Evolutionary conservation across 2,113 vertebrate species (phyloP).

Genomic region (Boulengerochromis microlepis): DNA sequence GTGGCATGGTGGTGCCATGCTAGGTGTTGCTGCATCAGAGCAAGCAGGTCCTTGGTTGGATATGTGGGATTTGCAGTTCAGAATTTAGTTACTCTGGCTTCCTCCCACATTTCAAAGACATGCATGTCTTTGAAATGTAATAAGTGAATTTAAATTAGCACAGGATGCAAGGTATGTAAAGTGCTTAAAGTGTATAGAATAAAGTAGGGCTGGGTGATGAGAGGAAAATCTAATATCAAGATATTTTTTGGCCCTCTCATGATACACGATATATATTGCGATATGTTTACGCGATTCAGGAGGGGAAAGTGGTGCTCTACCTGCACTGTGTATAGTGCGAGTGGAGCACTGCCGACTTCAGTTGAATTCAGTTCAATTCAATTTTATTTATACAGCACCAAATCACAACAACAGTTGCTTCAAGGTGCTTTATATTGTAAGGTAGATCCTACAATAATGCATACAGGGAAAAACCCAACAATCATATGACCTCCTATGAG

Average conservation of each 20-base stretch:
- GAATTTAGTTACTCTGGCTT: neutral
- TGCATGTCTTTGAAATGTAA: neutral
- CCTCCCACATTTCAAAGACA: neutral
- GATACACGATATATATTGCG: neutral
- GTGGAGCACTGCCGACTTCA: neutral
- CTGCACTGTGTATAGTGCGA: neutral
- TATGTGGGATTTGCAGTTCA: neutral
- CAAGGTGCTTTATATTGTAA: neutral
- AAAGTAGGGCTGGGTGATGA: neutral
- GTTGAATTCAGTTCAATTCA: neutral
- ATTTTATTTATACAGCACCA: neutral
- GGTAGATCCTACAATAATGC: neutral
- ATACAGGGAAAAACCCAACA: neutral
- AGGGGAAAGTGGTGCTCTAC: neutral
- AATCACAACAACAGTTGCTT: neutral
- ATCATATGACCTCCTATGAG: neutral
- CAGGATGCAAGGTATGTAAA: neutral
- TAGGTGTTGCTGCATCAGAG: neutral
- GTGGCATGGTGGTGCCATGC: neutral
- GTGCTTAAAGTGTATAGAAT: neutral
- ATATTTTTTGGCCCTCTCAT: neutral
- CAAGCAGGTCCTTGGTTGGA: neutral
- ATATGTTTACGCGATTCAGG: neutral
- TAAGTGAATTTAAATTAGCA: neutral
- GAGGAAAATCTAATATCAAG: neutral